Conservation (phyloP, 2,888 invertebrate species). For the Drosophila tanythrix region DNA sequence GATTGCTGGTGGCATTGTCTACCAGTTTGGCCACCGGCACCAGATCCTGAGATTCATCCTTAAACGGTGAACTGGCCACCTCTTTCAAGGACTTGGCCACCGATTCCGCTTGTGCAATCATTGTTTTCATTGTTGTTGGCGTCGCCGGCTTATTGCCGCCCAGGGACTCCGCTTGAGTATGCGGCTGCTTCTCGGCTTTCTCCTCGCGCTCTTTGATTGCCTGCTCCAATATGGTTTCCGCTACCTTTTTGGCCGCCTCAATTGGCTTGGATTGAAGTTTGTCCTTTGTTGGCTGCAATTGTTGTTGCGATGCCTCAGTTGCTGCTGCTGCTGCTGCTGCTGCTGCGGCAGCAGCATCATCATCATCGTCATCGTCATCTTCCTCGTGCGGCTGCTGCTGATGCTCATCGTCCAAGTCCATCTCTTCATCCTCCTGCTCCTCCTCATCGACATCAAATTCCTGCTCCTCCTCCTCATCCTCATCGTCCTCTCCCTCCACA, state of each 20-base stretch:
- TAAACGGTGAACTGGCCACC: conserved; percentile 84
- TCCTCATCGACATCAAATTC: conserved; percentile 64
- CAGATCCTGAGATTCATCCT: conserved; percentile 88
- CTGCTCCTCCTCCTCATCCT: conserved; percentile 74
- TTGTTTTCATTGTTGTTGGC: conserved; percentile 84
- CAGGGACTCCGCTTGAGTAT: not conserved
- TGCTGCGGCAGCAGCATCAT: not conserved
- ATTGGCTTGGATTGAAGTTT: conserved; percentile 63
- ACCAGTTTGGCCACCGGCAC: conserved; percentile 91
- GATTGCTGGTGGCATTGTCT: conserved; percentile 88
- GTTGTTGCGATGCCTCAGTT: conserved; percentile 40
- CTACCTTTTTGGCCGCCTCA: conserved; percentile 86
- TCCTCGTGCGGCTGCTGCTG: conserved; percentile 8
- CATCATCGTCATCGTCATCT: not conserved
- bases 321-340: conserved; percentile 16
- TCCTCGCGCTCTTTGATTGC: conserved; percentile 82
- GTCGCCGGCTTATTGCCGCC: conserved; percentile 9
- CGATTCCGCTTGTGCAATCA: conserved; percentile 86
- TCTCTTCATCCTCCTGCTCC: conserved; percentile 69
- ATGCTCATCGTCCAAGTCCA: conserved; percentile 14
- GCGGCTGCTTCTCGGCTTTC: conserved; percentile 1
- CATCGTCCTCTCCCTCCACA: conserved; percentile 65
- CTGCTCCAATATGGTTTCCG: conserved; percentile 87
- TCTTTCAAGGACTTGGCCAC: conserved; percentile 84
- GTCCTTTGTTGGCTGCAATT: conserved; percentile 63